phyloP scores from a whole-genome alignment of 2,888 invertebrate genomes.

The Holacanthella duospinosa region DNA sequence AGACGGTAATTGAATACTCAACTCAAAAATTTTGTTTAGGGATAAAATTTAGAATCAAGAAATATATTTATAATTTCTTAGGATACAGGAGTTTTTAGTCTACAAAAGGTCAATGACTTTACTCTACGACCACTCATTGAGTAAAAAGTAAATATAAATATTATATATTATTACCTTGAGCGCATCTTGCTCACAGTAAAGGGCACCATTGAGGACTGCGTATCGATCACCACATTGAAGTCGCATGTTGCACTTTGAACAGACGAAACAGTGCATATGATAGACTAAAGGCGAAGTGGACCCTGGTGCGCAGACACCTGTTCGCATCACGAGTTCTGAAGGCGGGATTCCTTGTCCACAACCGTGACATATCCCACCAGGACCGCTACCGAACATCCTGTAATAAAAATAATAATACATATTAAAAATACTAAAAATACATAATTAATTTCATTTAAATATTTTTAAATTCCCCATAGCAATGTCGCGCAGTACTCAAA shows the following conservation, averaged over 20 bases:
- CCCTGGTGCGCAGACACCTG: constrained; percentile 48
- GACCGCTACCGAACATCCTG: constrained; percentile 86
- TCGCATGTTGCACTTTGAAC: constrained; percentile 82
- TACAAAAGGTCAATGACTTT: too few relatives aligned
- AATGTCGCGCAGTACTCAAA: too few relatives aligned
- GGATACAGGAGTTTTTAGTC: too few relatives aligned
- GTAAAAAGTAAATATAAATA: too few relatives aligned
- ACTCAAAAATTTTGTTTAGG: background rate
- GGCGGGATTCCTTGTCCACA: constrained; percentile 88
- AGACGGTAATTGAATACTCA: background rate
- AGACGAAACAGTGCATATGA: constrained; percentile 91
- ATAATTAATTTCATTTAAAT: too few relatives aligned
- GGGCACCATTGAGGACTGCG: constrained; percentile 77
- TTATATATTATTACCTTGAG: constrained; percentile 59
- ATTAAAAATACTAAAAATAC: too few relatives aligned
- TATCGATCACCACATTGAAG: constrained; percentile 87
- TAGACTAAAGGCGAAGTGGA: constrained; percentile 57
- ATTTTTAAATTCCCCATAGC: too few relatives aligned
- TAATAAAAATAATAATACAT: too few relatives aligned
- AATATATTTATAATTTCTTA: too few relatives aligned
- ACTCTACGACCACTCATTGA: too few relatives aligned
- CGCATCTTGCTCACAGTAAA: constrained; percentile 93
- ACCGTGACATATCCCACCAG: constrained; percentile 70
- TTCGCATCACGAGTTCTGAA: constrained; percentile 84
- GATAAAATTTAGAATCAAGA: background rate